phyloP scores from a whole-genome alignment of 2,888 invertebrate genomes.

The Drosophila colorata region DNA sequence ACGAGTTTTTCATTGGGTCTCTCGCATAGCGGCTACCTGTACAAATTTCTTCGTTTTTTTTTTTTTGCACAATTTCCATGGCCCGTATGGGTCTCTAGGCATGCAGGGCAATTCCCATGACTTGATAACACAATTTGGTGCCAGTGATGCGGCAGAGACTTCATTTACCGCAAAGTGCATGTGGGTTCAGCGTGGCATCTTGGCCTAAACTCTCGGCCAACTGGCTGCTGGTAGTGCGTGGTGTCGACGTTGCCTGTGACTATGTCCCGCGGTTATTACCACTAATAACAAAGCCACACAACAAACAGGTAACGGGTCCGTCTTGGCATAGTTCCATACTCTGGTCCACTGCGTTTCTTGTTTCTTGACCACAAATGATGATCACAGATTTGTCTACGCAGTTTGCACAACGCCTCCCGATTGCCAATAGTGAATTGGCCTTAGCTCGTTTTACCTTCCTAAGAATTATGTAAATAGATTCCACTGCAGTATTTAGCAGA shows the following conservation, averaged over 20 bases:
- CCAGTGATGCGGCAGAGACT: conserved; percentile 51
- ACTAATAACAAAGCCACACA: conserved; percentile 70
- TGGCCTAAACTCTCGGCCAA: conserved; percentile 35
- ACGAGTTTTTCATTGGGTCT: conserved; percentile 69
- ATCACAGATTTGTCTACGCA: conserved; percentile 42
- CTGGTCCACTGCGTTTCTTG: conserved; percentile 16
- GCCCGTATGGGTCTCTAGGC: conserved; percentile 65
- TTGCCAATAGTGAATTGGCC: conserved; percentile 4
- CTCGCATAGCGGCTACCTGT: conserved; percentile 68
- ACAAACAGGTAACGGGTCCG: conserved; percentile 57
- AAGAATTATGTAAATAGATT: conserved; percentile 11
- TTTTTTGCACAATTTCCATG: conserved; percentile 55
- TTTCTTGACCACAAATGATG: conserved; percentile 14
- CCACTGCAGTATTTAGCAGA: conserved; percentile 6
- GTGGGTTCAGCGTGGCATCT: conserved; percentile 73
- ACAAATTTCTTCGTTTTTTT: conserved; percentile 35
- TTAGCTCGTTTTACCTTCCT: conserved; percentile 2
- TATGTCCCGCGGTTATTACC: conserved; percentile 66
- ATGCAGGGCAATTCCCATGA: conserved; percentile 78
- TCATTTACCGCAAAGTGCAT: conserved; percentile 78
- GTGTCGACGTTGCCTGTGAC: conserved; percentile 34
- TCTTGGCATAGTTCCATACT: conserved; percentile 30
- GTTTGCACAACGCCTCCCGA: conserved; percentile 12
- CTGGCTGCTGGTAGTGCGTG: conserved; percentile 35
- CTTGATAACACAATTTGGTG: conserved; percentile 79